These are phyloP conservation scores for Chironomus tentans DNA, from an alignment of 2,888 invertebrate genomes.

Conservation along the genomic window DNA sequence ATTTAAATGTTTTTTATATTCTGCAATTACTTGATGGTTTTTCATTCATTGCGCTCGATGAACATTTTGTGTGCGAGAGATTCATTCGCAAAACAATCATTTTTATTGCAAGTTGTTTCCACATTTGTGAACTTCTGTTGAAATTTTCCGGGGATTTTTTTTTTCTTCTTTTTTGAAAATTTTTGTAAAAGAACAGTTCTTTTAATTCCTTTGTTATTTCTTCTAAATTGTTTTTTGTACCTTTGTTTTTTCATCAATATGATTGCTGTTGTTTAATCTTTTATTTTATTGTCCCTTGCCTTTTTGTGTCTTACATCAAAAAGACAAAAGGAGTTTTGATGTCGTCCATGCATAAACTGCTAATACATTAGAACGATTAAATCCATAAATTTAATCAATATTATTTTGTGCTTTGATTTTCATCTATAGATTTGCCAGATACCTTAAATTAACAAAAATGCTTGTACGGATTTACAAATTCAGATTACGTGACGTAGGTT, in stretches of 20 bases:
- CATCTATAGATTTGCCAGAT: no score
- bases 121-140: not conserved
- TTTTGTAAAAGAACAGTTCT: not conserved
- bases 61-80: not conserved
- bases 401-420: no score
- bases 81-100: conserved; percentile 4
- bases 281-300: not conserved
- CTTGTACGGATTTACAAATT: no score
- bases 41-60: conserved; percentile 19
- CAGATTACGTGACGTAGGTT: no score
- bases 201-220: not conserved
- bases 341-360: no score
- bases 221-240: not conserved
- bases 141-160: not conserved
- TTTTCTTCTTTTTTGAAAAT: not conserved
- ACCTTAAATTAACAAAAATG: no score
- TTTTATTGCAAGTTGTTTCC: conserved; percentile 1
- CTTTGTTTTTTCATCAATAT: not conserved
- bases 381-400: no score
- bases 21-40: conserved; percentile 22
- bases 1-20: conserved; percentile 8
- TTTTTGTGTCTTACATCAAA: not conserved
- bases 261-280: conserved; percentile 6
- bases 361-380: no score
- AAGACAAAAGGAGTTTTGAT: not conserved